phyloP scores from a whole-genome alignment of 2,888 invertebrate species.

The Plebejus anna region DNA sequence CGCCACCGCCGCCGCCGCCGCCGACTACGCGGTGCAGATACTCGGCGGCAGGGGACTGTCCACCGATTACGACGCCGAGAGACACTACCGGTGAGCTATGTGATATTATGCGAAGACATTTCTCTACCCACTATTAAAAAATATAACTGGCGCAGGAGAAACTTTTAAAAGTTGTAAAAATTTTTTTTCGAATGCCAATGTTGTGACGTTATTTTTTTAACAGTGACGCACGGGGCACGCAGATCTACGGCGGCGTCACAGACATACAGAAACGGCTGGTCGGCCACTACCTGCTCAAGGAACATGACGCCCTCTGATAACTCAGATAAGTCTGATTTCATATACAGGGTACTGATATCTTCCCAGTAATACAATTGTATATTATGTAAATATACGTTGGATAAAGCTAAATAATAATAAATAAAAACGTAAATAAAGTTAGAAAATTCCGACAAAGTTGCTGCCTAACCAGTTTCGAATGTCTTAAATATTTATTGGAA shows the following conservation, averaged over 20 bases:
- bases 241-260: slow-evolving; percentile 89
- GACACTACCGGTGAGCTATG: slow-evolving; percentile 75
- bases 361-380: not conserved
- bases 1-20: slow-evolving; percentile 82
- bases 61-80: slow-evolving; percentile 84
- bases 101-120: too few species aligned
- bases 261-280: slow-evolving; percentile 87
- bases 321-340: not conserved
- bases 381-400: not conserved
- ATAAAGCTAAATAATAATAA: too few species aligned
- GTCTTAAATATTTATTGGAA: not conserved
- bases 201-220: slow-evolving; percentile 15
- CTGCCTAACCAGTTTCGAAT: not conserved
- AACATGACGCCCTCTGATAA: slow-evolving; percentile 73
- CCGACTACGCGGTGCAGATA: slow-evolving; percentile 87
- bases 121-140: too few species aligned
- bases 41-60: slow-evolving; percentile 87
- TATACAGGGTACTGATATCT: not conserved
- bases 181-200: too few species aligned
- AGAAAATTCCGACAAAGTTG: not conserved
- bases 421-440: too few species aligned
- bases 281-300: slow-evolving; percentile 83
- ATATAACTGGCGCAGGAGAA: too few species aligned
- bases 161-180: too few species aligned
- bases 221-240: slow-evolving; percentile 88